phyloP scores from a whole-genome alignment of 2,888 invertebrate genomes.

The Cremastinae sp. region DNA sequence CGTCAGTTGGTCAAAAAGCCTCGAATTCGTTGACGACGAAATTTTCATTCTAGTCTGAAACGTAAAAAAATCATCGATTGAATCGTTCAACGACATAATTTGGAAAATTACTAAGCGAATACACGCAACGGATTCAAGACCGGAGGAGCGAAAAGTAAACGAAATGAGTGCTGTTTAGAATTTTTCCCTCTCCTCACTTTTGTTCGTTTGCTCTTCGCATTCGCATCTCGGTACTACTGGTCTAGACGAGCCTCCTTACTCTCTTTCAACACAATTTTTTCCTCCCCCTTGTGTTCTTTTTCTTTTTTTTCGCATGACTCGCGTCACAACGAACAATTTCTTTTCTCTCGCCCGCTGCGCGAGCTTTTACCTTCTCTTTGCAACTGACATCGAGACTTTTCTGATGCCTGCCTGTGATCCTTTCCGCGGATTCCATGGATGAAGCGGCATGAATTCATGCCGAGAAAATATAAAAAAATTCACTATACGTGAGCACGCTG shows the following conservation, averaged over 20 bases:
- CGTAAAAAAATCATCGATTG: too few species aligned
- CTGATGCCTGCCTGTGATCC: constrained; percentile 44
- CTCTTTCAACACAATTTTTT: constrained; percentile 47
- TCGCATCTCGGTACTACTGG: constrained; percentile 37
- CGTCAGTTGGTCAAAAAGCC: background rate
- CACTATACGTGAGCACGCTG: constrained; percentile 1
- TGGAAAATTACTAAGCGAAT: too few species aligned
- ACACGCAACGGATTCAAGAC: constrained; percentile 4
- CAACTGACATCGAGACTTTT: constrained; percentile 35
- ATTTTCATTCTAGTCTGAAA: background rate
- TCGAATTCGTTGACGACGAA: background rate
- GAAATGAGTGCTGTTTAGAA: constrained; percentile 13
- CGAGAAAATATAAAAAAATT: constrained; percentile 9
- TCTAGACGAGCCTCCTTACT: constrained; percentile 49
- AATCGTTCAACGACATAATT: too few species aligned
- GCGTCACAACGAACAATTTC: constrained; percentile 44
- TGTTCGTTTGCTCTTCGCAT: constrained; percentile 11
- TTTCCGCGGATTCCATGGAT: constrained; percentile 39
- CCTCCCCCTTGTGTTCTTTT: constrained; percentile 19
- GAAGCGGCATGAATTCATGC: constrained; percentile 27
- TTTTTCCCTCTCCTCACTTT: background rate
- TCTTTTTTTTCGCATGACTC: constrained; percentile 41
- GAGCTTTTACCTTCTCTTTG: constrained; percentile 35
- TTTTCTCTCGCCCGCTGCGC: constrained; percentile 12
- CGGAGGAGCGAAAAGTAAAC: background rate